Evolutionary conservation across 2,888 invertebrate genomes (phyloP).

Genomic region (Galerucella calmariensis): DNA sequence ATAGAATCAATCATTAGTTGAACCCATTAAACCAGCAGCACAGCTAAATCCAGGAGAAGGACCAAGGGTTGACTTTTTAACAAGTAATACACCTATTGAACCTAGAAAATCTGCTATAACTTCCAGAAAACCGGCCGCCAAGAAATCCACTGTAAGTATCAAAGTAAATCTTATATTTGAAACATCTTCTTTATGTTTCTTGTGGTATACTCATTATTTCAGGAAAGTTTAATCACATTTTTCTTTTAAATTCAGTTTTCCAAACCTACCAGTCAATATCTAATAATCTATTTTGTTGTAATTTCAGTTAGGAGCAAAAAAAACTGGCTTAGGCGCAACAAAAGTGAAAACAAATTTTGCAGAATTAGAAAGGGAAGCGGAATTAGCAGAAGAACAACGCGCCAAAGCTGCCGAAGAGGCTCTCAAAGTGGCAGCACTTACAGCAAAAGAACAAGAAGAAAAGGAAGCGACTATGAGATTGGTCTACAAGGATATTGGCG

Average conservation of each 20-base stretch:
- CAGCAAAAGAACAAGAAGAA: constrained; percentile 76
- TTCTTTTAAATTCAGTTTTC: background rate
- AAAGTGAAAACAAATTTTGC: constrained; percentile 95
- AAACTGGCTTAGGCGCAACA: constrained; percentile 92
- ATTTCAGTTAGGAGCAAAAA: constrained; percentile 82
- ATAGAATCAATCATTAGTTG: constrained; percentile 16
- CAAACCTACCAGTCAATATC: background rate
- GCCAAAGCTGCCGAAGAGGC: constrained; percentile 63
- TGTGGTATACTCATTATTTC: background rate
- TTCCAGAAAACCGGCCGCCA: constrained; percentile 74
- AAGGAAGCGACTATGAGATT: constrained; percentile 73
- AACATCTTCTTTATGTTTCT: background rate
- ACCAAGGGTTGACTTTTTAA: constrained; percentile 58
- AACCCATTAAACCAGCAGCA: constrained; percentile 12
- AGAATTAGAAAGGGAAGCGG: constrained; percentile 92
- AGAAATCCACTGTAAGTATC: constrained; percentile 74
- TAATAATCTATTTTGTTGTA: background rate
- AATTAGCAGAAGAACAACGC: constrained; percentile 80
- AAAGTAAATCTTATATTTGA: background rate
- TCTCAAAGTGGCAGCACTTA: constrained; percentile 61
- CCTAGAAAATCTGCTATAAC: constrained; percentile 77
- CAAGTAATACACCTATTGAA: constrained; percentile 46
- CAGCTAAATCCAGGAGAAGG: constrained; percentile 51
- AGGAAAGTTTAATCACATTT: too few species aligned
- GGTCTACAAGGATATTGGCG: constrained; percentile 82